Conservation (phyloP, 2,888 invertebrate genomes). For the Morpho helenor region DNA sequence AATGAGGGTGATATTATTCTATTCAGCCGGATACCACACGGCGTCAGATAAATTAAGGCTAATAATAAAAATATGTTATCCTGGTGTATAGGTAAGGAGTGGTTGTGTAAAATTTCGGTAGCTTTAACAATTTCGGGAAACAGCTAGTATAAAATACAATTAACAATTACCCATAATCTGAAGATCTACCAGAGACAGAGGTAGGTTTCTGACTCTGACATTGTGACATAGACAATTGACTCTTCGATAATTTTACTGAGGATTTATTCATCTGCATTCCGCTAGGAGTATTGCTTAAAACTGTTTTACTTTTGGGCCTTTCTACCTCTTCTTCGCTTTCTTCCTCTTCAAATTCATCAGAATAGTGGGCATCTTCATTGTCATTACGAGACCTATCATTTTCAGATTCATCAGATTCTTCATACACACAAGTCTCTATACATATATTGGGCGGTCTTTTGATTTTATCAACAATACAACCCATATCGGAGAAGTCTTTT, state of each 20-base stretch:
- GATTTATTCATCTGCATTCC: conserved; percentile 32
- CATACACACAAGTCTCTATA: conserved; percentile 59
- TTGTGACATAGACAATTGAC: conserved; percentile 47
- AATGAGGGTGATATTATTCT: too few species aligned
- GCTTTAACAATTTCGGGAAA: too few species aligned
- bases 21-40: too few species aligned
- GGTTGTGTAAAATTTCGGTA: too few species aligned
- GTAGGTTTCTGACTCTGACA: conserved; percentile 38
- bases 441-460: conserved; percentile 67
- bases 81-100: too few species aligned
- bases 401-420: conserved; percentile 50
- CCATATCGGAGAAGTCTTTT: conserved; percentile 68
- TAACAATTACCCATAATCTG: conserved; percentile 54
- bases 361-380: conserved; percentile 56
- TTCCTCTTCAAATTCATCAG: conserved; percentile 72
- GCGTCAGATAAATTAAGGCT: too few species aligned
- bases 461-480: conserved; percentile 65
- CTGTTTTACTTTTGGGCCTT: conserved; percentile 37
- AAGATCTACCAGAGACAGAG: conserved; percentile 57
- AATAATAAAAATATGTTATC: too few species aligned
- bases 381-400: conserved; percentile 25
- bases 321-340: conserved; percentile 49
- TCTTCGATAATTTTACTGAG: conserved; percentile 52
- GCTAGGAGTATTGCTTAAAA: conserved; percentile 30
- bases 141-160: too few species aligned